phyloP scores from a whole-genome alignment of 2,797 vertebrate species.

The Chrosomus eos region DNA sequence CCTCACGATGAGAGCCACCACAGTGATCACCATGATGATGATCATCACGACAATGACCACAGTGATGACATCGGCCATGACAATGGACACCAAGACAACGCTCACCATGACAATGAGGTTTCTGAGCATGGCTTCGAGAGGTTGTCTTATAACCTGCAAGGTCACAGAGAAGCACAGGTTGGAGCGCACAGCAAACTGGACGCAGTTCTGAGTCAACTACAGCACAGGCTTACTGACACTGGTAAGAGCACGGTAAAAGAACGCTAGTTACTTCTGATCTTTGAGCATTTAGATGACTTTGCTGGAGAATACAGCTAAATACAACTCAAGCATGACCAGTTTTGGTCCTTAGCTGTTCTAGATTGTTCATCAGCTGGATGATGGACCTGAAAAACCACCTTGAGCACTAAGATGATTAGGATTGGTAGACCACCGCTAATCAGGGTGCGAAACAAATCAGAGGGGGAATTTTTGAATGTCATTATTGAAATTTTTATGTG shows the following conservation, averaged over 20 bases:
- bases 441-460: not conserved
- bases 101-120: constrained; percentile 64
- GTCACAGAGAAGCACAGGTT: constrained; percentile 23
- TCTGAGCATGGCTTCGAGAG: constrained; percentile 64
- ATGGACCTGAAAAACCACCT: no score
- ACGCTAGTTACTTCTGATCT: not conserved
- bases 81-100: constrained; percentile 38
- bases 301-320: not conserved
- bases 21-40: constrained; percentile 10
- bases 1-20: constrained; percentile 38
- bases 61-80: constrained; percentile 15
- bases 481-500: not conserved
- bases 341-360: not conserved
- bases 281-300: not conserved
- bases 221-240: constrained; percentile 67
- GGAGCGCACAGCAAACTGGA: constrained; percentile 75
- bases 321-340: not conserved
- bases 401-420: not conserved
- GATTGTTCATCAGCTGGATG: not conserved
- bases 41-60: constrained; percentile 17
- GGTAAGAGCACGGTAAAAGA: constrained; percentile 19
- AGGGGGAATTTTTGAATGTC: not conserved
- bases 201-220: constrained; percentile 75
- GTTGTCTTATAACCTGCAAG: constrained; percentile 64
- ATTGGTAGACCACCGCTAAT: not conserved